These are phyloP conservation scores for Staurois parvus DNA, from an alignment of 2,797 vertebrate genomes.

Conservation along the genomic window DNA sequence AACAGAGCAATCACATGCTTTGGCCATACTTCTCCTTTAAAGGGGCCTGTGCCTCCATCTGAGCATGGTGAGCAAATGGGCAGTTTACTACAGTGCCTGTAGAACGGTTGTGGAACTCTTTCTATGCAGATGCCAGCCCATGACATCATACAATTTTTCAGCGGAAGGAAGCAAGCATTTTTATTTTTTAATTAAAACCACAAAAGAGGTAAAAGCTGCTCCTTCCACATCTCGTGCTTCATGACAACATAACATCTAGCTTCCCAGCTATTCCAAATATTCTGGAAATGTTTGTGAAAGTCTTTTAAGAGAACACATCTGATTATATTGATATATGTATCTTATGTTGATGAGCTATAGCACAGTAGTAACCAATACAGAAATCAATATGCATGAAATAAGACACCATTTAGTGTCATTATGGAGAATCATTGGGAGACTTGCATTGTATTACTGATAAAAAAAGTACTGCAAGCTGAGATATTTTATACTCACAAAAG, in stretches of 20 bases:
- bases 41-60: too few species aligned
- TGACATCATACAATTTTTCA: too few species aligned
- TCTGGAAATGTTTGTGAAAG: not conserved
- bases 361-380: conserved; percentile 17
- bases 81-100: too few species aligned
- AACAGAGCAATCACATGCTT: too few species aligned
- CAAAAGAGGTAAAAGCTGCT: too few species aligned
- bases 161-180: too few species aligned
- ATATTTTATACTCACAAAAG: conserved; percentile 24
- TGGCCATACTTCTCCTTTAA: too few species aligned
- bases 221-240: too few species aligned
- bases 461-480: conserved; percentile 4
- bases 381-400: conserved; percentile 37
- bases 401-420: conserved; percentile 39
- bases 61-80: too few species aligned
- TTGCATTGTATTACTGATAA: conserved; percentile 29
- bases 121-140: too few species aligned
- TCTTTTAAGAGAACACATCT: not conserved
- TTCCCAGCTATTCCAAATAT: not conserved
- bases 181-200: too few species aligned
- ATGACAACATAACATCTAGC: not conserved
- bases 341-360: conserved; percentile 18
- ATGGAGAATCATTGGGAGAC: conserved; percentile 14
- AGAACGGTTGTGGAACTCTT: too few species aligned
- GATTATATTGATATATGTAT: not conserved